Base-by-base conservation (phyloP, 1,140 invertebrate species). In the Bombus superbus region DNA sequence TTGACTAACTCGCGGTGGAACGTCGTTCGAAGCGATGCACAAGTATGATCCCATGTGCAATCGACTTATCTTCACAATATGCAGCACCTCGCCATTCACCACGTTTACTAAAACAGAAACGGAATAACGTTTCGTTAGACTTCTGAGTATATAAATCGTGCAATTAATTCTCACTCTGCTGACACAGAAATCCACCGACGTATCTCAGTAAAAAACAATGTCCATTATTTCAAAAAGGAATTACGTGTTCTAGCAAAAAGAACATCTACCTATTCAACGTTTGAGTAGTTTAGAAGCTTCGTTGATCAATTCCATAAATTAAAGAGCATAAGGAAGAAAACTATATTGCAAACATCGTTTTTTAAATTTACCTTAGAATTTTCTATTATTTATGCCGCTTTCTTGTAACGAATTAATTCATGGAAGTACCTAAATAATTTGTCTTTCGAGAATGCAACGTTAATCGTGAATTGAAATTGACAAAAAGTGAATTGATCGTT, bases 21-120 rank as follows among this genome's bases (percentile, higher is more conserved):
- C 97, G 68, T 97, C 97, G 92, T 98, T 98, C 62, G 97, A 97
- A 25, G 98, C 98, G 75, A 98, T 98, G 92, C 98, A 98, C 66
- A 98, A 95, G 94, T 98, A 98, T 28, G 97, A 97, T 5, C 98
- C 98, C 98, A 99, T 99, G 92, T 99, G 98, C 35, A 98, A 96
- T 71, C 98, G 96, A 86, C 98, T 98, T 83, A 98, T 98, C 96
- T 98, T 98, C 28, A 97, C 97, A 85, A 99, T 97, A 86, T 97
- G 97, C 88, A 99, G 95, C 69, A 97, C 96, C 94, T 98, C 98
- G 11, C 98, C 98, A 92, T 98, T 97, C 18, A 98, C 97, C 25
- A 98, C 97, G 92, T 98, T 98, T 32, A 98, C 98, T 98, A 96
- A 95, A 96, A 93, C 75, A 92, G 42, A 88, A 86, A 90, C 35